Base-by-base conservation (phyloP, 2,113 vertebrate genomes). In the Nycticorax nycticorax region DNA sequence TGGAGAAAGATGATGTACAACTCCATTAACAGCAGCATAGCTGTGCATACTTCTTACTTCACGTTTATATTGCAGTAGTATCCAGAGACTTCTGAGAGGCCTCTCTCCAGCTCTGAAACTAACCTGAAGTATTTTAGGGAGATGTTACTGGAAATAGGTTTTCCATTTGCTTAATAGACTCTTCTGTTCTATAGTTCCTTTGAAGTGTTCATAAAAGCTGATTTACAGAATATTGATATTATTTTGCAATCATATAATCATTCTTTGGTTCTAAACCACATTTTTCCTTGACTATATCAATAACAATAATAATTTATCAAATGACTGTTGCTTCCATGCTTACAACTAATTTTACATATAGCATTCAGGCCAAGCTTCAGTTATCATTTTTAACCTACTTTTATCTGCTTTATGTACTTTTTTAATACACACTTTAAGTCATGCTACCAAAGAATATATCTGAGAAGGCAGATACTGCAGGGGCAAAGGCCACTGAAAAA, bases 111-210 rank as follows among this genome's bases (percentile, higher is more conserved):
- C 66, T 78, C 71, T 39, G n/a, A 86, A 64, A 75, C 30, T 30
- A 88, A 77, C 52, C 60, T 66, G 22, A 74, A 79, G 17, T 76
- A 55, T 80, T 94, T 92, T n/a, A 96, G n/a, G 41, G 53, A 91
- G 27, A 81, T 9, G 7, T 24, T 47, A 81, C 5, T 91, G 68
- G 56, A 96, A 90, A 82, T 7, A 77, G 53, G 33, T 76, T 92
- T 93, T 57, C 53, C 45, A 74, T 93, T 96, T 93, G 37, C 75
- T 88, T 92, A 90, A 73, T 52, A 89, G 45, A 26, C 35, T 88
- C 53, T 59, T 91, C 79, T 77, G n/a, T 91, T 92, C 66, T 62
- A 30, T 6, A 69, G 68, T 69, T 87, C 90, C 26, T 77, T 87
- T 74, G 81, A 91, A 83, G 26, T 33, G 50, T 57, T 77, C 73